These are phyloP conservation scores for Acrossocheilus wenchowensis DNA, from an alignment of 2,797 vertebrate genomes.

Conservation along the genomic window DNA sequence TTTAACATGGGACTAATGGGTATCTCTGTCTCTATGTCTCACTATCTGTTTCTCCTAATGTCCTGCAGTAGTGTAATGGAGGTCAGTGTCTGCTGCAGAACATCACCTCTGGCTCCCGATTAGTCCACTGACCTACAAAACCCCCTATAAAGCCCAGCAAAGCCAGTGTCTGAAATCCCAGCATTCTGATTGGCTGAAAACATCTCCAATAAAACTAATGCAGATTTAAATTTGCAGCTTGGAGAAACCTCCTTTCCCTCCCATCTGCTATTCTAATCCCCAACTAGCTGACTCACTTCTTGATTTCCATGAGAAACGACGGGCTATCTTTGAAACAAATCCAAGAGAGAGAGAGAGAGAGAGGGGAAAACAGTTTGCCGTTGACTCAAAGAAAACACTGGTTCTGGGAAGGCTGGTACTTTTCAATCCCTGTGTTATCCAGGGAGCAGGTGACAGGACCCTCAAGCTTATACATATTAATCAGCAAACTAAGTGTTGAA, in stretches of 20 bases:
- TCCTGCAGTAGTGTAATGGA: conserved; percentile 53
- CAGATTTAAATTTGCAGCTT: conserved; percentile 30
- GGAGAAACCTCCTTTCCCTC: conserved; percentile 11
- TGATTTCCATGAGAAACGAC: conserved; percentile 28
- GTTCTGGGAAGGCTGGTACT: conserved; percentile 17
- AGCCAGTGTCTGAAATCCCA: conserved; percentile 38
- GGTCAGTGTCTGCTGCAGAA: conserved; percentile 46
- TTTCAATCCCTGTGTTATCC: conserved; percentile 30
- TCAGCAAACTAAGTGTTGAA: conserved; percentile 16
- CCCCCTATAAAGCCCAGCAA: conserved; percentile 34
- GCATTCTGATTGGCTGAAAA: conserved; percentile 40
- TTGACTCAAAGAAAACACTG: conserved; percentile 17
- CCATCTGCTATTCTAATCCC: conserved; percentile 31
- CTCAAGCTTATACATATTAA: conserved; percentile 42
- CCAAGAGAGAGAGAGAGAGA: background rate
- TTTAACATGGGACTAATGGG: conserved; percentile 49
- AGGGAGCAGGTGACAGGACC: conserved; percentile 35
- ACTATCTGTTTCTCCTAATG: conserved; percentile 36
- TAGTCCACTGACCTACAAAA: conserved; percentile 69
- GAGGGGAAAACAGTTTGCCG: background rate
- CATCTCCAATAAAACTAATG: conserved; percentile 32
- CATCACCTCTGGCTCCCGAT: conserved; percentile 58
- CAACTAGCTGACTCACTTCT: conserved; percentile 30
- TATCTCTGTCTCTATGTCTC: conserved; percentile 18
- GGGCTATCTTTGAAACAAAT: conserved; percentile 23